Base-by-base conservation (phyloP, 1,140 invertebrate genomes). In the Melipona quadrifasciata region DNA sequence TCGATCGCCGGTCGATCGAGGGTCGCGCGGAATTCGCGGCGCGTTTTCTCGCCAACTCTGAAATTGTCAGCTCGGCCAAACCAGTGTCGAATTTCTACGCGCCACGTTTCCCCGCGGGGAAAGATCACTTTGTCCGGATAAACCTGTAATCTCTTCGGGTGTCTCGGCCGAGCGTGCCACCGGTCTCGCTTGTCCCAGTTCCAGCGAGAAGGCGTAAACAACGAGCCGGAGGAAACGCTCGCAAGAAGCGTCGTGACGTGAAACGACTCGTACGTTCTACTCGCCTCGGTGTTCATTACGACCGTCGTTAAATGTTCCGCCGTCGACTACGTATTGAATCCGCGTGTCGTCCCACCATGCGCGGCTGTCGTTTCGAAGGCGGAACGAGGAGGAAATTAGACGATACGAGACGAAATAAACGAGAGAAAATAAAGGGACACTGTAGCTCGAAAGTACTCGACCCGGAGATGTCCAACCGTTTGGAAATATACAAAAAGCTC, bases 401-500 rank as follows among this genome's bases (percentile, higher is more conserved):
- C 31, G 24, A 51, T 21, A 51, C 39, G 39, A 17, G 14, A 1
- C 17, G 55, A 47, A n/a, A n/a, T n/a, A n/a, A n/a, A n/a, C 14
- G 24, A 72, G n/a, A 27, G 16, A 21, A 64, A 67, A 76, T 72
- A 47, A 39, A 27, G 27, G 75, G 65, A 75, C n/a, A n/a, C n/a
- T n/a, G n/a, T n/a, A n/a, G n/a, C n/a, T 77, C 58, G 88, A 47
- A 12, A 39, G 71, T 81, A 51, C 73, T 79, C 58, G 64, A 84
- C 64, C 57, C 19, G 19, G 74, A 51, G n/a, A 73, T 24, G 14
- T 12, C 53, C 27, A 31, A 31, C 34, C 55, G 34, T 65, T 31
- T 57, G 39, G 39, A 47, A 47, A 47, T 85, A 75, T 85, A 87
- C 82, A 89, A 90, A 89, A 89, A 90, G 88, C 88, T 90, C 88